Evolutionary conservation across 2,888 invertebrate genomes (phyloP).

Genomic region (Brachylomia viminalis): DNA sequence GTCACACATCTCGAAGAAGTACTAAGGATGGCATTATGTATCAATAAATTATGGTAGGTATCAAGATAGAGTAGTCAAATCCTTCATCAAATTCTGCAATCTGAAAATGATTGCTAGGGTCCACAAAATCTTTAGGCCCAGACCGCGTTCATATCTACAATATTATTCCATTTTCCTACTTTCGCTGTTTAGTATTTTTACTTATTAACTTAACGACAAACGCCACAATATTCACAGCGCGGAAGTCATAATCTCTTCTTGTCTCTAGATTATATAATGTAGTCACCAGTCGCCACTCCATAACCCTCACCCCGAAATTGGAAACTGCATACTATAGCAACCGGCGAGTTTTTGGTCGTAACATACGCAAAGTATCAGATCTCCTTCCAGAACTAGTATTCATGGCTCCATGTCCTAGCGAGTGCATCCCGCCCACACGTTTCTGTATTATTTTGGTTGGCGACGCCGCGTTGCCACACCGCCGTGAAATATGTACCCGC

Average conservation of each 20-base stretch:
- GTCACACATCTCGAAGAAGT: background rate
- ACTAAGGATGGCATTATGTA: background rate
- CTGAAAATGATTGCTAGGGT: background rate
- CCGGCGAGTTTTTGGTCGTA: background rate
- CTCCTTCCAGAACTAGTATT: slow-evolving; percentile 23
- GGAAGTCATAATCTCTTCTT: background rate
- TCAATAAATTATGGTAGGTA: background rate
- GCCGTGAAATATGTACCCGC: slow-evolving; percentile 79
- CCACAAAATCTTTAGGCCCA: background rate
- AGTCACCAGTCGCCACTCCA: too few species aligned
- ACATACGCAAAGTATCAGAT: background rate
- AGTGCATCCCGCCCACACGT: slow-evolving; percentile 86
- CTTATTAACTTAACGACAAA: too few species aligned
- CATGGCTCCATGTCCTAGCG: slow-evolving; percentile 56
- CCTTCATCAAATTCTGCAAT: background rate
- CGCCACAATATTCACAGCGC: background rate
- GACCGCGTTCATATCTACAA: background rate
- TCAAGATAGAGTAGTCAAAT: background rate
- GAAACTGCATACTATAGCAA: background rate
- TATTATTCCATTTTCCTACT: background rate
- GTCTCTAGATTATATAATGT: background rate
- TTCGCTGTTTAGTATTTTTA: background rate
- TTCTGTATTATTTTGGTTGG: slow-evolving; percentile 83
- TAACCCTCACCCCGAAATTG: background rate
- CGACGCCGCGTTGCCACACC: slow-evolving; percentile 81